Percentiles rank a stretch among this genome's conserved stretches.
Evolutionary conservation across 2,797 vertebrate genomes (phyloP).

Genomic region (Odontamblyopus lacepedii): DNA sequence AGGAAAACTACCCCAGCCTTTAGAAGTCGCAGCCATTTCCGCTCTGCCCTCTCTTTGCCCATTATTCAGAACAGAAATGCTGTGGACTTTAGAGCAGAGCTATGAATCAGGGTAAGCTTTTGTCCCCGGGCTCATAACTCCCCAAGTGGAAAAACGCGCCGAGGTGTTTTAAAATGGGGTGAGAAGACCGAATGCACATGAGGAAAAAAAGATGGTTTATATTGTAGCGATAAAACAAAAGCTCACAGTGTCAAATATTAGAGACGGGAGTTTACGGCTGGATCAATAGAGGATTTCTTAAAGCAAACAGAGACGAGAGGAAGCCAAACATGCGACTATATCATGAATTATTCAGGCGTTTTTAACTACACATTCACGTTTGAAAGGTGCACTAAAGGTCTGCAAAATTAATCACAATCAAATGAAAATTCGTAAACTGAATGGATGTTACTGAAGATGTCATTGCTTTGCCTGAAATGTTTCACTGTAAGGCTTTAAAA

Average conservation of each 20-base stretch:
- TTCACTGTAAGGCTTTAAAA: too few species aligned
- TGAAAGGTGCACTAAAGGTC: neutral
- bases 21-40: constrained; percentile 11
- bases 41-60: constrained; percentile 30
- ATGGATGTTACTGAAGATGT: too few species aligned
- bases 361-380: neutral
- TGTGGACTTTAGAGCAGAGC: constrained; percentile 20
- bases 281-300: constrained; percentile 4
- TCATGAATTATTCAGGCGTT: neutral
- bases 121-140: constrained; percentile 53
- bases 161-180: constrained; percentile 47
- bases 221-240: constrained; percentile 30
- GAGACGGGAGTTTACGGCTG: neutral
- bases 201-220: constrained; percentile 22
- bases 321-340: neutral
- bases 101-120: constrained; percentile 50
- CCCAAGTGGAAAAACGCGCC: constrained; percentile 36
- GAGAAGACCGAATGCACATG: constrained; percentile 9
- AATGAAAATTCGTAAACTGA: too few species aligned
- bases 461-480: too few species aligned
- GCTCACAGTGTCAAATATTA: neutral
- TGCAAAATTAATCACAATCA: too few species aligned
- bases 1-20: constrained; percentile 17
- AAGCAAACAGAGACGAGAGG: neutral
- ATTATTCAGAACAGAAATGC: constrained; percentile 52